Conservation (phyloP, 2,888 invertebrate genomes). For the Pachliopta kotzebuea region DNA sequence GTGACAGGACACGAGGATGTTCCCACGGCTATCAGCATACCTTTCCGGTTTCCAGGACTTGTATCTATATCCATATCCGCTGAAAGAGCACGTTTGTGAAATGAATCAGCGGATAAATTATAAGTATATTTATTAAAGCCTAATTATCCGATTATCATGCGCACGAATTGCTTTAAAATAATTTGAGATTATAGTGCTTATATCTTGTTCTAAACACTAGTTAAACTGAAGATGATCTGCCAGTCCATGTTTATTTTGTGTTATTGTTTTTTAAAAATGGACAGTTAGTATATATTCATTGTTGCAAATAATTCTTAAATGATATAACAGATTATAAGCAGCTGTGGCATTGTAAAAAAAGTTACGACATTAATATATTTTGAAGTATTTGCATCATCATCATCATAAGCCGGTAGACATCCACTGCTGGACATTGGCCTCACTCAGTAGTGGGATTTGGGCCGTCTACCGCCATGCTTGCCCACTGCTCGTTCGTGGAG, state of each 20-base stretch:
- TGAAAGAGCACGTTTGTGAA: slow-evolving; percentile 6
- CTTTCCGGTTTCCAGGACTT: slow-evolving; percentile 35
- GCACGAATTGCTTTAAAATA: neutral
- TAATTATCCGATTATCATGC: neutral
- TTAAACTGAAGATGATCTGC: no score
- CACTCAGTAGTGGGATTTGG: no score
- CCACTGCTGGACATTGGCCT: no score
- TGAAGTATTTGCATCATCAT: no score
- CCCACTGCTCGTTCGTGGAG: no score
- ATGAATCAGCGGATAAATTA: slow-evolving; percentile 1
- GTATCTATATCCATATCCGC: slow-evolving; percentile 31
- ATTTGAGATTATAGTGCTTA: neutral
- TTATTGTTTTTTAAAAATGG: neutral
- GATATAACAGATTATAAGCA: neutral
- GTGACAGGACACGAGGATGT: slow-evolving; percentile 34
- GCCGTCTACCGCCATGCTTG: no score
- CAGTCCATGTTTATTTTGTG: neutral
- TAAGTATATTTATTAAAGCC: neutral
- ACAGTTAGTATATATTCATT: neutral
- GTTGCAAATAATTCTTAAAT: neutral
- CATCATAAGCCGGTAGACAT: no score
- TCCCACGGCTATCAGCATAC: slow-evolving; percentile 37
- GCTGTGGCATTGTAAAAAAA: neutral
- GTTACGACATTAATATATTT: no score
- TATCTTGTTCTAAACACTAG: no score